A percentile compares a stretch with the other conserved stretches of the same genome.
Conservation (phyloP, 1,140 invertebrate species). For the Teleogryllus occipitalis region DNA sequence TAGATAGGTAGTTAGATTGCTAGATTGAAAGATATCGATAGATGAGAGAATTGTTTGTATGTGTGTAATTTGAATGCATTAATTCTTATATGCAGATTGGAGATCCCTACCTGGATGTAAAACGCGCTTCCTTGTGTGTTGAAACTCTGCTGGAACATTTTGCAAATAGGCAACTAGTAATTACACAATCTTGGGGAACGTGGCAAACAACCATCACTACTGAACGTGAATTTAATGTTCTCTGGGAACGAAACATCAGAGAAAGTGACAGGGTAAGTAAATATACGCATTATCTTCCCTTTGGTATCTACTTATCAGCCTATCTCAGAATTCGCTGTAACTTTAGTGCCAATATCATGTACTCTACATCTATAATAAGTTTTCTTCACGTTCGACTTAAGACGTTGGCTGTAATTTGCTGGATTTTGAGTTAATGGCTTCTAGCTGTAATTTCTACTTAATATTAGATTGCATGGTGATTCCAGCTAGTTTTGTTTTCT, state of each 20-base stretch:
- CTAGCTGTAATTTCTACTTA: no score
- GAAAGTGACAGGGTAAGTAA: slow-evolving; percentile 60
- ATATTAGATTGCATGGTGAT: no score
- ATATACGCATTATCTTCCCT: neutral
- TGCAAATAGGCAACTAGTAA: slow-evolving; percentile 52
- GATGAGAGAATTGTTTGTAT: neutral
- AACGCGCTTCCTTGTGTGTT: slow-evolving; percentile 56
- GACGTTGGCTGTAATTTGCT: no score
- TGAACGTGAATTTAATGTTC: slow-evolving; percentile 54
- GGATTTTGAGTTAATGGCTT: no score
- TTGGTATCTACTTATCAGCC: no score
- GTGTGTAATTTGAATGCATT: neutral
- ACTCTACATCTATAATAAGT: no score
- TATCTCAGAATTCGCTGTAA: no score
- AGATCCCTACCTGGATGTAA: slow-evolving; percentile 65
- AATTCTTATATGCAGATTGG: slow-evolving; percentile 46
- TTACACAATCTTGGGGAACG: slow-evolving; percentile 59
- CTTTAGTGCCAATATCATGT: no score
- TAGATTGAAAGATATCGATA: no score
- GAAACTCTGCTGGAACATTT: slow-evolving; percentile 62
- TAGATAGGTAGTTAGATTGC: no score
- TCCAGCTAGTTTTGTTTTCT: no score
- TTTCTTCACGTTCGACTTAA: no score
- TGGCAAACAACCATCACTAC: slow-evolving; percentile 52
- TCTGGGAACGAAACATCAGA: slow-evolving; percentile 60